Evolutionary conservation across 2,113 vertebrate species (phyloP), one percentile per base, ranked within the genome.

Genomic region (Xiphorhynchus elegans): DNA sequence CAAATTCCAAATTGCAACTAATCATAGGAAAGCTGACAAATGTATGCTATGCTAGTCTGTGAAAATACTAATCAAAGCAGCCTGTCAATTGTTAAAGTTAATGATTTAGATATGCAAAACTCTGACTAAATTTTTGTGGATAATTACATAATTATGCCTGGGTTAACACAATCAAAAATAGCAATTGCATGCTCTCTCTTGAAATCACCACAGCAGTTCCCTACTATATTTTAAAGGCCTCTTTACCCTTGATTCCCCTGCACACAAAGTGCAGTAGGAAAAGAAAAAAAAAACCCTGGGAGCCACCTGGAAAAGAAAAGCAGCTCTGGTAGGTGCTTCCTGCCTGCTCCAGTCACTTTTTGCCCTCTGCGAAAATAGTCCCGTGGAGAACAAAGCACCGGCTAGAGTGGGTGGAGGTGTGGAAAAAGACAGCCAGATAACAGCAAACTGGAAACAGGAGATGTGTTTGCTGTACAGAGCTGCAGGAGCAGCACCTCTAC

Each of bases 1-100:
- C 97, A 98, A 98, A 98, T 98, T 97, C 95, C 95, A 97, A 98
- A 97, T 98, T 98, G 96, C 96, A 97, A 96, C 90, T 98, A 98
- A 98, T 98, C 97, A 97, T 96, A 94, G 93, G 97, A 97, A 98
- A 97, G 96, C 97, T 97, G 98, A 98, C 96, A 98, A 98, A 98
- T 97, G 96, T 97, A 96, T 95, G 97, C 94, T 97, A 95, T 96
- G 96, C 93, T 96, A 81, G 90, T 89, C 95, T 96, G 77, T 96
- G 97, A 98, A 98, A 98, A 98, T 98, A 98, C 97, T 98, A 98
- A 98, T 98, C 98, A 98, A 98, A 98, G 96, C 96, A 97, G 96
- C 96, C 97, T 97, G 97, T 97, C 97, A 97, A 98, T 98, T 98
- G 98, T 98, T 98, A 97, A 98, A 98, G 97, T 98, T 98, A 98